Percentiles rank a stretch among this genome's conserved stretches.
phyloP scores from a whole-genome alignment of 2,888 invertebrate species.

The Lasioglossum vierecki region DNA sequence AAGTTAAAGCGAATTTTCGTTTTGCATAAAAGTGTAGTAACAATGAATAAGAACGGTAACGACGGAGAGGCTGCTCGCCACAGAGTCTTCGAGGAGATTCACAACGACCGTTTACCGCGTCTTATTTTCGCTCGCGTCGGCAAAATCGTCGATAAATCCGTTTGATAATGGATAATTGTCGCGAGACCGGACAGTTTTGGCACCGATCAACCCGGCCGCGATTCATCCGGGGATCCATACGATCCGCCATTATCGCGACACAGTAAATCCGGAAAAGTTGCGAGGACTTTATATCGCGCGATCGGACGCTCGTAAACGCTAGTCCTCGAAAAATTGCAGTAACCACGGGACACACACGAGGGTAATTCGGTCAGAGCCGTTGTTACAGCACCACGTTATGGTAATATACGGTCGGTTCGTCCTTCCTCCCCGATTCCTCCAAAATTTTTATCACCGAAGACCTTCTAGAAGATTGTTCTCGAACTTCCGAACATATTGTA shows the following conservation, averaged over 20 bases:
- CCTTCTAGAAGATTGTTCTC: not conserved
- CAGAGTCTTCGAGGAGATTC: not conserved
- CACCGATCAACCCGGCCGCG: constrained; percentile 1
- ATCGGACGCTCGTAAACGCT: not conserved
- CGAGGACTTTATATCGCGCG: constrained; percentile 12
- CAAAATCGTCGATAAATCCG: constrained; percentile 18
- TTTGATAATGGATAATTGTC: constrained; percentile 5
- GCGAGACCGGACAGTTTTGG: constrained; percentile 13
- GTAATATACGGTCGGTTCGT: constrained; percentile 34
- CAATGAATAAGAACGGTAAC: not conserved
- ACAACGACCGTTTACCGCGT: not conserved
- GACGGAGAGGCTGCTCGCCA: not conserved
- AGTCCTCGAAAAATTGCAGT: constrained; percentile 25
- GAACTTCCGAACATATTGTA: not conserved
- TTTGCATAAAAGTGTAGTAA: not conserved
- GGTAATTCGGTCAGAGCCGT: constrained; percentile 30
- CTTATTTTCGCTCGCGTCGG: not conserved
- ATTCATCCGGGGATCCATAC: not conserved
- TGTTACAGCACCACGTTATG: not conserved
- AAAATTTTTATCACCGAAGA: not conserved
- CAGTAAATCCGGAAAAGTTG: not conserved
- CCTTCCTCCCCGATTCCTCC: not conserved
- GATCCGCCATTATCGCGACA: constrained; percentile 12
- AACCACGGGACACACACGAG: constrained; percentile 8
- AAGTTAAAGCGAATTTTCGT: no score